Evolutionary conservation across 2,797 vertebrate genomes (phyloP).

Genomic region (Phrynocephalus guinanensis): DNA sequence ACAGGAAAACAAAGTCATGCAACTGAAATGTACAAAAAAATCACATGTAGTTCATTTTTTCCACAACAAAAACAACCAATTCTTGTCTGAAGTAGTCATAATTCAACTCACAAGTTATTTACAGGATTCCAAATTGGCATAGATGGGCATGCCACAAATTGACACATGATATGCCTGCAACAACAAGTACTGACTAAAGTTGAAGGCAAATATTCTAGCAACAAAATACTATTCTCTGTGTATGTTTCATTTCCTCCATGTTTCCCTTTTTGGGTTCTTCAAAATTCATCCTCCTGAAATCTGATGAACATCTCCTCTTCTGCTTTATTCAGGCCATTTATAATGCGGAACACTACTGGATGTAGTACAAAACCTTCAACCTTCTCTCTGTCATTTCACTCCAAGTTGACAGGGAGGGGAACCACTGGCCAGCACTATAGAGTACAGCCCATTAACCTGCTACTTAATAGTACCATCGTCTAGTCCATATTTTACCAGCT

Average conservation of each 20-base stretch:
- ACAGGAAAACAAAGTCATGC: background rate
- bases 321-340: too few species aligned
- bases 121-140: background rate
- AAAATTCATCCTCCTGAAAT: too few species aligned
- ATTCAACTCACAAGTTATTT: background rate
- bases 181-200: background rate
- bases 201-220: background rate
- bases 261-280: background rate
- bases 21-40: background rate
- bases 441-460: too few species aligned
- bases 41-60: background rate
- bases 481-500: too few species aligned
- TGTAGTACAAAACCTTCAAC: too few species aligned
- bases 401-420: too few species aligned
- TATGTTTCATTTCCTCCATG: background rate
- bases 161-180: background rate
- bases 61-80: background rate
- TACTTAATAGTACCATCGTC: too few species aligned
- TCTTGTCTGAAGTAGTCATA: background rate
- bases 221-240: background rate
- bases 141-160: background rate
- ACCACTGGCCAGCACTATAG: too few species aligned
- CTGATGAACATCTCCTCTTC: too few species aligned
- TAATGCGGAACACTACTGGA: too few species aligned
- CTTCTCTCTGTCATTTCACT: too few species aligned